phyloP scores from a whole-genome alignment of 2,888 invertebrate genomes.

The Empis livida region DNA sequence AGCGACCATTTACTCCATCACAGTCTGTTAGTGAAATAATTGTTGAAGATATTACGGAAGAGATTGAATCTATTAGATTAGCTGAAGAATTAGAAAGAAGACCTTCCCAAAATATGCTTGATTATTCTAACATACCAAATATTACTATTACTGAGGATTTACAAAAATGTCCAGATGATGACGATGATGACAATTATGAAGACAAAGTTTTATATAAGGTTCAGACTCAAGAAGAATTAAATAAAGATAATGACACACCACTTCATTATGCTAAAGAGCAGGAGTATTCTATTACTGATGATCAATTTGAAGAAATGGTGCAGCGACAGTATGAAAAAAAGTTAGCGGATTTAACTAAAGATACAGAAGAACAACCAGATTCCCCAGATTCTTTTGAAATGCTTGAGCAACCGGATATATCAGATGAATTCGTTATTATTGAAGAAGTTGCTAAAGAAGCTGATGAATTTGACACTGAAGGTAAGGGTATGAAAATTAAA shows the following conservation, averaged over 20 bases:
- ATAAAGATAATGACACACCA: conserved; percentile 27
- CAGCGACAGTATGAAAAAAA: conserved; percentile 41
- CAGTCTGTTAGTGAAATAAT: conserved; percentile 32
- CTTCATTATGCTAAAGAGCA: conserved; percentile 20
- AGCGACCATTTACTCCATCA: conserved; percentile 32
- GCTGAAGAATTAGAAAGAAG: conserved; percentile 25
- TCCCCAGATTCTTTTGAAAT: conserved; percentile 82
- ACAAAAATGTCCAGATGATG: conserved; percentile 19
- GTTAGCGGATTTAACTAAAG: conserved; percentile 45
- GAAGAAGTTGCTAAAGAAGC: conserved; percentile 83
- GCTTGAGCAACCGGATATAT: conserved; percentile 73
- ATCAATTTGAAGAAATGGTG: conserved; percentile 35
- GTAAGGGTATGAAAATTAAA: conserved; percentile 62
- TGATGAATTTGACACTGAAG: conserved; percentile 68
- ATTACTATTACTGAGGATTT: conserved; percentile 35
- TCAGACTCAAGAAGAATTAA: conserved; percentile 29
- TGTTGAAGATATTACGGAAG: conserved; percentile 33
- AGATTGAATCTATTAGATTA: conserved; percentile 21
- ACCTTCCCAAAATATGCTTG: conserved; percentile 33
- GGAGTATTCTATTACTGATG: conserved; percentile 23
- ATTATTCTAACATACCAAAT: conserved; percentile 34
- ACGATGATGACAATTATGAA: conserved; percentile 29
- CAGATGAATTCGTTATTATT: conserved; percentile 77
- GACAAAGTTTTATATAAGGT: conserved; percentile 29
- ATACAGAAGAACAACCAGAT: conserved; percentile 46